Evolutionary conservation across 2,888 invertebrate species (phyloP), one percentile per base, ranked within the genome.

Genomic region (Argyresthia albistria): DNA sequence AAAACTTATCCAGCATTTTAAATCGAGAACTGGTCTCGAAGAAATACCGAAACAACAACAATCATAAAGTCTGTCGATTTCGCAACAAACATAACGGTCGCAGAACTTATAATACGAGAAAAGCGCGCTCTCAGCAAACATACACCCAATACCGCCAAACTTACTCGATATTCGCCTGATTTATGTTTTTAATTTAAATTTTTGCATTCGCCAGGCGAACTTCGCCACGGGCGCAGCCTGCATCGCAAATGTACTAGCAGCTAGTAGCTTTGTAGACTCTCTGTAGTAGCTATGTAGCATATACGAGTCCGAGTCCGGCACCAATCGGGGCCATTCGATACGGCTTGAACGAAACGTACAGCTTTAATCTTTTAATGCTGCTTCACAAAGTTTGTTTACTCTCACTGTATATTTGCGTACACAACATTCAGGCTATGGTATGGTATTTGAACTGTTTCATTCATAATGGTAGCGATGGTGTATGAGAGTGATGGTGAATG

Each of bases 141-240:
- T 72, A 80, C 76, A 77, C 80, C 78, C 76, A 42, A 43, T 39
- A 80, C 81, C 80, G 76, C 78, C 71, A 79, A 82, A 87, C 73
- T 86, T 82, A 78, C 81, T 83, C 87, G 83, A 87, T 84, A 86
- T 77, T 76, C 76, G 79, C 63, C 83, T 88, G 88, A 88, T 88
- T 88, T 88, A 88, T 88, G 88, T 76, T 88, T 88, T 88, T 88
- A 88, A 88, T 88, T 88, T 88, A 88, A 88, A 88, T 88, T 88
- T 88, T 87, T 87, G 86, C 88, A 88, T 87, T 86, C 86, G 77
- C 79, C 72, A 62, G 77, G 77, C 83, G 74, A 80, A 84, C 76
- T 86, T 83, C 61, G 77, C 79, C 73, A 65, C 75, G 81, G 80
- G 81, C 80, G 80, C 82, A 70, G 83, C 76, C 80, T 84, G 86